Conservation (phyloP, 2,888 invertebrate species). For the Cheilosia vulpina region DNA sequence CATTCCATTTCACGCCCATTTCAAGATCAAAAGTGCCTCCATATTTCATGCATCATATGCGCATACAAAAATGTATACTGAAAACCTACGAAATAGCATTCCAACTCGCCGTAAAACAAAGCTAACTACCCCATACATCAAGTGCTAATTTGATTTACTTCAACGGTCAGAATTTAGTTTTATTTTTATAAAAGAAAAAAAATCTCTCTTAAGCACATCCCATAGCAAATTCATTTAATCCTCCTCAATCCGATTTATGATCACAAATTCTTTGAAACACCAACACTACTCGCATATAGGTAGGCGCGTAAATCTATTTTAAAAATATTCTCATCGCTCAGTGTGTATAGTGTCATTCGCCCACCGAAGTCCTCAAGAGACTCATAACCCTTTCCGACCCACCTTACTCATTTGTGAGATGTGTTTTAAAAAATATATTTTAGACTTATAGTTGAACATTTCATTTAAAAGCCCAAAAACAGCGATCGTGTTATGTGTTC, state of each 20-base stretch:
- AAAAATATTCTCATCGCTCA: conserved; percentile 43
- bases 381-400: no score
- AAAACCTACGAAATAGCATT: conserved; percentile 6
- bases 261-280: conserved; percentile 44
- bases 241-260: conserved; percentile 66
- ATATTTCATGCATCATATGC: neutral
- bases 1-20: neutral
- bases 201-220: conserved; percentile 28
- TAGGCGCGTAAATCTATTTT: conserved; percentile 43
- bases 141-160: conserved; percentile 49
- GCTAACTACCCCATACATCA: conserved; percentile 50
- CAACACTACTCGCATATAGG: neutral
- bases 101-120: conserved; percentile 10
- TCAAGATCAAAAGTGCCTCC: no score
- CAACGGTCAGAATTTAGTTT: conserved; percentile 40
- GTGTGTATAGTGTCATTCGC: conserved; percentile 1
- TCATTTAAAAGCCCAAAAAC: no score
- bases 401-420: no score
- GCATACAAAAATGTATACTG: neutral
- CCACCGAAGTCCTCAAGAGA: conserved; percentile 51
- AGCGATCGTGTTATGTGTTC: no score
- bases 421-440: no score
- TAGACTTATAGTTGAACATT: no score
- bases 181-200: conserved; percentile 24
- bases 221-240: conserved; percentile 61